Conservation (phyloP, 2,113 vertebrate species). For the Scytalopus superciliaris region DNA sequence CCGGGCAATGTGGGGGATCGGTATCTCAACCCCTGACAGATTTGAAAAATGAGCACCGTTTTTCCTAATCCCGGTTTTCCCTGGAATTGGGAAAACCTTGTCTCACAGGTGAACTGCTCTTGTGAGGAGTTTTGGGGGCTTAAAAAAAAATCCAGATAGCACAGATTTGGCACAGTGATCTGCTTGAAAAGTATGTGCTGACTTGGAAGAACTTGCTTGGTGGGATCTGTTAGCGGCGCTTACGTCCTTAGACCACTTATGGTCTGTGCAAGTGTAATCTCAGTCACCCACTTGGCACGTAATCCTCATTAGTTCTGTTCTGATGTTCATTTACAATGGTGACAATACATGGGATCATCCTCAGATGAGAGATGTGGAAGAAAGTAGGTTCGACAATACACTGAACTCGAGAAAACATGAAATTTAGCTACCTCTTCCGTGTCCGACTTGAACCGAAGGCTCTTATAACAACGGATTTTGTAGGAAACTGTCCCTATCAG, state of each 20-base stretch:
- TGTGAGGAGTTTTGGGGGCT: not conserved
- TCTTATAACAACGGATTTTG: not conserved
- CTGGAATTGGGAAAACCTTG: not conserved
- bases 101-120: not conserved
- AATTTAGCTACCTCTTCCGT: not conserved
- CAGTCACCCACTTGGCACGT: not conserved
- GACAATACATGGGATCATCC: not conserved
- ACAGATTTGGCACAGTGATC: not conserved
- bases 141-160: not conserved
- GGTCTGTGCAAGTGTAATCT: not conserved
- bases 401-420: not conserved
- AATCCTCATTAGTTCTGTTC: not conserved
- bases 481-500: not conserved
- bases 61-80: not conserved
- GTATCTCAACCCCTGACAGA: not conserved
- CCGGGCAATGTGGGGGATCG: not conserved
- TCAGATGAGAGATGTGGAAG: not conserved
- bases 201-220: not conserved
- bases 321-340: not conserved
- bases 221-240: not conserved
- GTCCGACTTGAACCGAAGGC: not conserved
- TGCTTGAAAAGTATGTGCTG: not conserved
- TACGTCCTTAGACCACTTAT: too few species aligned
- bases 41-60: not conserved
- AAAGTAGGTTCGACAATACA: not conserved